Evolutionary conservation across 2,888 invertebrate genomes (phyloP).

Genomic region (Pseudococcus viburni): DNA sequence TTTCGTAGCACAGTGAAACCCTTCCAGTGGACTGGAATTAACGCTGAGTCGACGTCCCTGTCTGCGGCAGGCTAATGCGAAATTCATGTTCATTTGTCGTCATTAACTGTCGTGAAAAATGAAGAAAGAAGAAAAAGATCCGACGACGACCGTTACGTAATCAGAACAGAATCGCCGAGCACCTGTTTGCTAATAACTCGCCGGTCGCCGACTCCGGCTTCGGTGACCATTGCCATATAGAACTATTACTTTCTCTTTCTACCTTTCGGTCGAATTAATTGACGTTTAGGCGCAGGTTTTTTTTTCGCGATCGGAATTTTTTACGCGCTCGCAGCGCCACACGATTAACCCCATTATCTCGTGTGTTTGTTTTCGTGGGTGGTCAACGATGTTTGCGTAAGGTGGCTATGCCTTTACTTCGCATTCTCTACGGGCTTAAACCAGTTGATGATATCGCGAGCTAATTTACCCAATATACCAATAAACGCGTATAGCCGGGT

Average conservation of each 20-base stretch:
- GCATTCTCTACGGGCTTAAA: not conserved
- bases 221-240: conserved; percentile 42
- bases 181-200: conserved; percentile 54
- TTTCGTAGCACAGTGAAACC: not conserved
- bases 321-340: conserved; percentile 35
- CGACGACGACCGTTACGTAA: conserved; percentile 24
- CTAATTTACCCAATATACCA: not conserved
- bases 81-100: conserved; percentile 52
- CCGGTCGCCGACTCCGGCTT: conserved; percentile 30
- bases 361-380: conserved; percentile 49
- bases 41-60: too few species aligned
- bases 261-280: conserved; percentile 44
- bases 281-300: conserved; percentile 52
- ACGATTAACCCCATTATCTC: conserved; percentile 48
- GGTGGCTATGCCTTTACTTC: not conserved
- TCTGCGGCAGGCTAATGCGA: not conserved
- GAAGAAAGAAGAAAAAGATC: conserved; percentile 13
- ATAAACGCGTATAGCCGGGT: not conserved
- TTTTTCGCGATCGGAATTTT: conserved; percentile 38
- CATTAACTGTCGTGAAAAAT: conserved; percentile 40
- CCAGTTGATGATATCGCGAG: conserved; percentile 12
- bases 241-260: conserved; percentile 50
- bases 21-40: not conserved
- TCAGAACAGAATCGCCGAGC: conserved; percentile 23
- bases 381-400: conserved; percentile 34